Evolutionary conservation across 2,888 invertebrate genomes (phyloP), one percentile per base, ranked within the genome.

Genomic region (Morpho helenor): DNA sequence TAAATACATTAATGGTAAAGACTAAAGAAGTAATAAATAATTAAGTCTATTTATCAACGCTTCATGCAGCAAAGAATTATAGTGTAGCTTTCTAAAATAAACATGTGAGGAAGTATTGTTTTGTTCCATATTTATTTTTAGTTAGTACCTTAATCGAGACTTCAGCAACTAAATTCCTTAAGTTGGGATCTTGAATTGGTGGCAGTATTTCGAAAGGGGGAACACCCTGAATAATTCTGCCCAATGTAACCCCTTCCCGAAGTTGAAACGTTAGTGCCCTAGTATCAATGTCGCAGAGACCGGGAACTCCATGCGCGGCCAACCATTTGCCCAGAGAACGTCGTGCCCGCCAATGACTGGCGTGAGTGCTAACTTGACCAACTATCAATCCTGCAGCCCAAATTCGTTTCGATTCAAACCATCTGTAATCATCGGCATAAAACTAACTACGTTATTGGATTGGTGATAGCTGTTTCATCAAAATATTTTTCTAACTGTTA

Each of bases 341-440:
- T 7, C 90, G 90, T 45, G 95, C 94, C 57, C 96, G 94, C 98
- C 98, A 99, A 82, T 99, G 98, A 71, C 96, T 97, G 2, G 98
- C 97, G 2, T 92, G 92, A 23, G 95, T 94, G 76, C 97, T 97
- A 10, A 96, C 90, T 81, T 98, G 97, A 0, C 97, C 97, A 10
- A 99, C 97, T 66, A 99, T 95, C 57, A 99, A 87, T 0, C 95
- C 99, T 2, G 97, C 93, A 8, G 96, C 95, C 95, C 99, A 99
- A 67, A 99, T 97, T 56, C 94, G 94, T 52, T 92, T 87, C 0
- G 99, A 99, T 83, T 99, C 99, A 76, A 98, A 97, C 93, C 95
- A 96, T 69, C 96, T 96, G 78, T n/a, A 83, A 41, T 51, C 23
- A 31, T 8, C 2, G 40, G 44, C 39, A 9, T n/a, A 39, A 40